Percentiles rank a stretch among this genome's conserved stretches.
These are phyloP conservation scores for Argyresthia goedartella DNA, from an alignment of 2,888 invertebrate genomes.

Conservation along the genomic window DNA sequence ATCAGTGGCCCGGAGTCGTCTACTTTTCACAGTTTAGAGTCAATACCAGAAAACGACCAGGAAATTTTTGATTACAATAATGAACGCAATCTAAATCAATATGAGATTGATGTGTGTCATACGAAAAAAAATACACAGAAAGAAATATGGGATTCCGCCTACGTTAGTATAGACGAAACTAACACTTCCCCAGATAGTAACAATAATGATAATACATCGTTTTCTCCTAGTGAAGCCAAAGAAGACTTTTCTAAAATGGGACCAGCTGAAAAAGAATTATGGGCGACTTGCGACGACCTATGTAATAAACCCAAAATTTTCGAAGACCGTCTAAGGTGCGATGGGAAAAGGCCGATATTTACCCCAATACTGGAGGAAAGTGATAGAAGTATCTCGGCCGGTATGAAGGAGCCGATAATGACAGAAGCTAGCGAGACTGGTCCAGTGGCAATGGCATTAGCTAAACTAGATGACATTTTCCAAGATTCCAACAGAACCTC, in stretches of 20 bases:
- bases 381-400: conserved; percentile 39
- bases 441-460: conserved; percentile 54
- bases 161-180: conserved; percentile 65
- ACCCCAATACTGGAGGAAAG: conserved; percentile 60
- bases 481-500: conserved; percentile 43
- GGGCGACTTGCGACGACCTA: conserved; percentile 42
- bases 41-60: conserved; percentile 23
- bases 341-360: conserved; percentile 39
- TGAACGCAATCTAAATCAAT: not conserved
- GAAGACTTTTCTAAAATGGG: conserved; percentile 44
- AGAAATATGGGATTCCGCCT: conserved; percentile 67
- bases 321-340: conserved; percentile 29
- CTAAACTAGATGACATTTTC: conserved; percentile 54
- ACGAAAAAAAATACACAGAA: conserved; percentile 20
- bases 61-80: conserved; percentile 5
- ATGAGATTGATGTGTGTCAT: not conserved
- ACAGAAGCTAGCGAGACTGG: conserved; percentile 28
- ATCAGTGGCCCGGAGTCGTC: conserved; percentile 23
- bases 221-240: conserved; percentile 23
- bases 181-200: conserved; percentile 55
- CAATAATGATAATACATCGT: conserved; percentile 38
- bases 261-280: conserved; percentile 59
- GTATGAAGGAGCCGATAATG: conserved; percentile 25
- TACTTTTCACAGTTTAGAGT: conserved; percentile 42
- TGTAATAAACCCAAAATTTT: conserved; percentile 22